Evolutionary conservation across 1,140 invertebrate species (phyloP).

Genomic region (Kradibia gibbosae): DNA sequence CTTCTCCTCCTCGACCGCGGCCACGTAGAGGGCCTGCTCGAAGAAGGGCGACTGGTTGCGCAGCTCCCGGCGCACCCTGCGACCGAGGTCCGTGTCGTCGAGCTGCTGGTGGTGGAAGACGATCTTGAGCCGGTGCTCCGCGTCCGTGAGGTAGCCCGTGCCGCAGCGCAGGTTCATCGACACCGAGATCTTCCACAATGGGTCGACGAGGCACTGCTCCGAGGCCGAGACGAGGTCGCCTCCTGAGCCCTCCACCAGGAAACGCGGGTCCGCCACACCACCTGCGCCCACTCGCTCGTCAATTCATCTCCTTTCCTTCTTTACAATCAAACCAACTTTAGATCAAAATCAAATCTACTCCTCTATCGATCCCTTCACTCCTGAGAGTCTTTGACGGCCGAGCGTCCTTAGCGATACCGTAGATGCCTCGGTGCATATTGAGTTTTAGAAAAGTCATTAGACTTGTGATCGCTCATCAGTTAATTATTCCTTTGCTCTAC

Average conservation of each 20-base stretch:
- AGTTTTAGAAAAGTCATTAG: too few species aligned
- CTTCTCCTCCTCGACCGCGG: slow-evolving; percentile 91
- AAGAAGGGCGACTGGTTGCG: slow-evolving; percentile 88
- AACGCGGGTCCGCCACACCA: slow-evolving; percentile 84
- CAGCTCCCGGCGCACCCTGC: slow-evolving; percentile 82
- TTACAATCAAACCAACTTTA: too few species aligned
- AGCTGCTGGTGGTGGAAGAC: slow-evolving; percentile 87
- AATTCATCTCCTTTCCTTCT: too few species aligned
- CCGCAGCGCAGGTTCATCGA: slow-evolving; percentile 80
- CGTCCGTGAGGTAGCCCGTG: slow-evolving; percentile 79
- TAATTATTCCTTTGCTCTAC: too few species aligned
- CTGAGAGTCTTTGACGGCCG: too few species aligned
- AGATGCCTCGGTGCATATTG: too few species aligned
- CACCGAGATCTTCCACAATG: slow-evolving; percentile 85
- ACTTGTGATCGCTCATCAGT: too few species aligned
- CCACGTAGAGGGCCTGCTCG: slow-evolving; percentile 87
- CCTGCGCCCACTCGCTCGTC: too few species aligned
- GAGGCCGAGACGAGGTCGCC: slow-evolving; percentile 85
- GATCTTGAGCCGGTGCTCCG: slow-evolving; percentile 84
- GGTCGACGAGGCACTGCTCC: slow-evolving; percentile 85
- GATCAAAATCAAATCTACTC: too few species aligned
- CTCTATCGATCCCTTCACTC: too few species aligned
- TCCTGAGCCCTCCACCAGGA: slow-evolving; percentile 83
- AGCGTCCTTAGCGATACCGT: too few species aligned
- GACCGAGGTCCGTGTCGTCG: slow-evolving; percentile 85